phyloP scores from a whole-genome alignment of 1,140 invertebrate genomes.

The Philopotamus ludificatus region DNA sequence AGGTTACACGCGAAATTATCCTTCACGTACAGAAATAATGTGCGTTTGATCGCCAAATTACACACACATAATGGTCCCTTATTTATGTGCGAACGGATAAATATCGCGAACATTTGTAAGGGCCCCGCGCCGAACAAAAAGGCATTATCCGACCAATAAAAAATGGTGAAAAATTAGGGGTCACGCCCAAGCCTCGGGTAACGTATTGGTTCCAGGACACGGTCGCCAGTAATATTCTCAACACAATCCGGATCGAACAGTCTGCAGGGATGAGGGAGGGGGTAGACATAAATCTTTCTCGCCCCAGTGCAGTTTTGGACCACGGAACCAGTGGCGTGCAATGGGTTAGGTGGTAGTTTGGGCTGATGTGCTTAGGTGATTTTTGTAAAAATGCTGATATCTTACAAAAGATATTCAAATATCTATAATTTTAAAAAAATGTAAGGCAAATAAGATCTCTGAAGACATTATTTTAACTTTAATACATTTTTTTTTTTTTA shows the following conservation, averaged over 20 bases:
- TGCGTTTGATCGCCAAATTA: background rate
- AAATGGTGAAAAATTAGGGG: conserved; percentile 41
- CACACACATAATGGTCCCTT: conserved; percentile 15
- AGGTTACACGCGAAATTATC: too few species aligned
- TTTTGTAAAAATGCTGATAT: too few species aligned
- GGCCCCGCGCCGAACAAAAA: conserved; percentile 27
- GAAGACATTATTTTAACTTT: too few species aligned
- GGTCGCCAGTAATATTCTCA: conserved; percentile 37
- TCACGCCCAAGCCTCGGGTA: conserved; percentile 36
- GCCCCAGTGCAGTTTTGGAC: too few species aligned
- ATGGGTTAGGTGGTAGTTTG: too few species aligned
- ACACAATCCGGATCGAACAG: conserved; percentile 39
- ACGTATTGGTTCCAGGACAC: conserved; percentile 34
- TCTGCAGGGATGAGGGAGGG: too few species aligned
- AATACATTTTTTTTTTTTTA: too few species aligned
- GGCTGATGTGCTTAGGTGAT: too few species aligned
- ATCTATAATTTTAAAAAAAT: too few species aligned
- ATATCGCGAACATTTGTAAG: conserved; percentile 23
- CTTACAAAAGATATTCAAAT: too few species aligned
- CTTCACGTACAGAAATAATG: conserved; percentile 1
- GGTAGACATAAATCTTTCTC: conserved; percentile 34
- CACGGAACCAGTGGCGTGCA: too few species aligned
- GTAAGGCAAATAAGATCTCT: too few species aligned
- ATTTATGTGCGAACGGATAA: conserved; percentile 22
- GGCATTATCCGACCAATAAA: conserved; percentile 40